These are phyloP conservation scores for Poeciliopsis turrubarensis DNA, from an alignment of 2,113 vertebrate genomes.

Conservation along the genomic window DNA sequence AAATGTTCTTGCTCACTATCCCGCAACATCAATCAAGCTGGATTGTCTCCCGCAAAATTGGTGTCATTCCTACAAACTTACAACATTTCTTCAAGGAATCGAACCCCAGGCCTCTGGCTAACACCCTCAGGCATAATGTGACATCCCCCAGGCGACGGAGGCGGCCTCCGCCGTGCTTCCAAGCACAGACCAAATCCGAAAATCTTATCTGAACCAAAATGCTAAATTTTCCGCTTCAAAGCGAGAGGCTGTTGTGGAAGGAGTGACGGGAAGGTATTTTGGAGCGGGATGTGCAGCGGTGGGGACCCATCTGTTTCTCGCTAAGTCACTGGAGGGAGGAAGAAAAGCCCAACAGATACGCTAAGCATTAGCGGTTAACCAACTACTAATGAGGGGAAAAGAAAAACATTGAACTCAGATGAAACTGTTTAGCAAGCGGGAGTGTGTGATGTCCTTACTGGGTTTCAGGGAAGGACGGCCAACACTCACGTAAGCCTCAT, in stretches of 20 bases:
- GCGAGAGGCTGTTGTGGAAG: conserved; percentile 67
- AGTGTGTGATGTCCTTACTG: conserved; percentile 58
- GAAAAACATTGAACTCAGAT: conserved; percentile 76
- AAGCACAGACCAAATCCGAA: conserved; percentile 53
- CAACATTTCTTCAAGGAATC: conserved; percentile 61
- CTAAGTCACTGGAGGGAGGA: conserved; percentile 67
- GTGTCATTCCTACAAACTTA: conserved; percentile 32
- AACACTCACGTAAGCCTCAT: conserved; percentile 63
- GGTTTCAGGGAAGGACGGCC: conserved; percentile 68
- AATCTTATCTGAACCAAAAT: conserved; percentile 69
- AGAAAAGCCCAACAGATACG: conserved; percentile 75
- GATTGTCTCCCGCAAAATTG: conserved; percentile 43
- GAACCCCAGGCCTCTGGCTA: conserved; percentile 47
- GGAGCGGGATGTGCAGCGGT: conserved; percentile 46
- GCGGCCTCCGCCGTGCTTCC: conserved; percentile 51
- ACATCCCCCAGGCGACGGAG: conserved; percentile 52
- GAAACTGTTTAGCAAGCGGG: conserved; percentile 71
- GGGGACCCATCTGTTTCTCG: conserved; percentile 74
- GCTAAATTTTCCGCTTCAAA: conserved; percentile 75
- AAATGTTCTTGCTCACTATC: conserved; percentile 8
- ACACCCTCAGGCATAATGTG: conserved; percentile 47
- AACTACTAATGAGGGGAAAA: conserved; percentile 80
- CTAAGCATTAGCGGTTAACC: conserved; percentile 81
- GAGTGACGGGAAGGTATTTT: conserved; percentile 50
- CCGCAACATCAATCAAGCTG: conserved; percentile 31